Conservation (phyloP, 1,140 invertebrate species). For the Habropoda laboriosa region DNA sequence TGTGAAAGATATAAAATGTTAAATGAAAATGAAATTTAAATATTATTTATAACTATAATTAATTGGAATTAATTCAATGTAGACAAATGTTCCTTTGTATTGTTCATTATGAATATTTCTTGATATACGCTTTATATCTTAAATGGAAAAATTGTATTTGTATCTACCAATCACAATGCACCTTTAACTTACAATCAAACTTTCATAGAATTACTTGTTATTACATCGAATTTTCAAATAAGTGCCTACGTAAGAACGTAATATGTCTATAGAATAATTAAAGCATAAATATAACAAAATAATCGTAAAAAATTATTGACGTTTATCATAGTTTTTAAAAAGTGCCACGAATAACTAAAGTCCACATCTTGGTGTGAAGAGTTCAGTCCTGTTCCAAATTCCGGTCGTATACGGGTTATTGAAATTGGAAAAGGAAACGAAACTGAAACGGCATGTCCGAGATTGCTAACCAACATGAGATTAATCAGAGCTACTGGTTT, state of each 20-base stretch:
- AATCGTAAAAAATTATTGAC: neutral
- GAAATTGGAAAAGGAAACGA: slow-evolving; percentile 65
- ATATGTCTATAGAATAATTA: neutral
- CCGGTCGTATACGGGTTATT: slow-evolving; percentile 44
- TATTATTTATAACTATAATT: neutral
- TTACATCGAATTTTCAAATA: neutral
- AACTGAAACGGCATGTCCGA: slow-evolving; percentile 69
- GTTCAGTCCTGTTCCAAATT: slow-evolving; percentile 70
- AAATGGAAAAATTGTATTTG: neutral
- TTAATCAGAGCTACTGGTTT: slow-evolving; percentile 77
- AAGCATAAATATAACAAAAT: neutral
- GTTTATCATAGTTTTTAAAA: neutral
- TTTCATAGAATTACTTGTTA: neutral
- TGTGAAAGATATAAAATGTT: neutral
- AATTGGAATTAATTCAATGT: neutral
- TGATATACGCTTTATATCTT: neutral
- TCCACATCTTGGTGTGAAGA: slow-evolving; percentile 3
- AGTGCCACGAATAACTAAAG: neutral
- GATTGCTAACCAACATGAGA: slow-evolving; percentile 48
- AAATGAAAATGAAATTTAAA: neutral
- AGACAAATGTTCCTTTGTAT: neutral
- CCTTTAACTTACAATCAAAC: neutral
- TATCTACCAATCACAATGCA: neutral
- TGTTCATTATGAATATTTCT: neutral
- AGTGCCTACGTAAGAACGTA: too few species aligned